phyloP scores from a whole-genome alignment of 2,888 invertebrate genomes.

The Bembecia ichneumoniformis region DNA sequence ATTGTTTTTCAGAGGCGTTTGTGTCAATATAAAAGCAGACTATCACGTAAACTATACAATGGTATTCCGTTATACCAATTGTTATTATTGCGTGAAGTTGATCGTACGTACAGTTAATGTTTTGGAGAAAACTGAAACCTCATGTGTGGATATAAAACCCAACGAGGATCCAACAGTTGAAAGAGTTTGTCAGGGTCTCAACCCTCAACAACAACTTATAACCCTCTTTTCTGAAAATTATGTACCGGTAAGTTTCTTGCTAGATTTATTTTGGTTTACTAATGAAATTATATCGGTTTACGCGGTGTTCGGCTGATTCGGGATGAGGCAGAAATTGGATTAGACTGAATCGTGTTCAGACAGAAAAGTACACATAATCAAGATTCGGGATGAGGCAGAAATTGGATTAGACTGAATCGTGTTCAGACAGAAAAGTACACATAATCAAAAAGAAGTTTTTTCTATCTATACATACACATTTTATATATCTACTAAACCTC shows the following conservation, averaged over 20 bases:
- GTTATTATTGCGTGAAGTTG: constrained; percentile 89
- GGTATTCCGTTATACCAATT: constrained; percentile 79
- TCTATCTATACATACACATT: too few relatives aligned
- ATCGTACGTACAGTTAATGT: constrained; percentile 90
- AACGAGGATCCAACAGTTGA: constrained; percentile 80
- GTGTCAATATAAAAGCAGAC: constrained; percentile 80
- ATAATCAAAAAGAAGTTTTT: too few relatives aligned
- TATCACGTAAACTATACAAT: constrained; percentile 88
- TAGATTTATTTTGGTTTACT: neutral
- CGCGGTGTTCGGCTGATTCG: too few relatives aligned
- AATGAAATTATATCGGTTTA: too few relatives aligned
- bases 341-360: too few relatives aligned
- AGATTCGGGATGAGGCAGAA: too few relatives aligned
- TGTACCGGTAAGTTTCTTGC: constrained; percentile 75
- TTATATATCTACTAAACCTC: too few relatives aligned
- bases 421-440: too few relatives aligned
- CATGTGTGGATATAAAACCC: constrained; percentile 79
- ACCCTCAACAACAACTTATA: constrained; percentile 83
- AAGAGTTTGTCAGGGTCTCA: constrained; percentile 81
- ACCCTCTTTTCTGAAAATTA: constrained; percentile 93
- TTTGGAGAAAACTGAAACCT: constrained; percentile 89
- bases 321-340: too few relatives aligned
- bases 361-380: too few relatives aligned
- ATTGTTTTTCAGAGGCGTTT: constrained; percentile 71
- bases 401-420: too few relatives aligned